Evolutionary conservation across 2,113 vertebrate species (phyloP).

Genomic region (Sebastes fasciatus): DNA sequence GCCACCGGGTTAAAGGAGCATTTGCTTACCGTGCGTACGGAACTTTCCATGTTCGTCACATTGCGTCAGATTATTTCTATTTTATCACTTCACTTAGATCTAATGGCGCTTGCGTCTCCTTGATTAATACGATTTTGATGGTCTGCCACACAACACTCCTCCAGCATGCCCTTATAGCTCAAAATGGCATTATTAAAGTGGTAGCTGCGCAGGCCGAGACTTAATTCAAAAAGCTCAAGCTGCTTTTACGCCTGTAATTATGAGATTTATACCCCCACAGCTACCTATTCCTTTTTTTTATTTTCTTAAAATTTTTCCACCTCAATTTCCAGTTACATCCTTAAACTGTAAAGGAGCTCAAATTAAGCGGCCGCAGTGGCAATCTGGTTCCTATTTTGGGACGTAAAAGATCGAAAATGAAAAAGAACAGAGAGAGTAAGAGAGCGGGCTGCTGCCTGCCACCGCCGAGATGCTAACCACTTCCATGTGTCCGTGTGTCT

Average conservation of each 20-base stretch:
- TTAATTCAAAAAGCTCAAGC: conserved; percentile 71
- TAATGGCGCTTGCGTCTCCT: conserved; percentile 10
- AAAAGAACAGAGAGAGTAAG: conserved; percentile 75
- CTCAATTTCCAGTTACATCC: conserved; percentile 84
- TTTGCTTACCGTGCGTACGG: neutral
- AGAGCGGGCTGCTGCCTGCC: conserved; percentile 75
- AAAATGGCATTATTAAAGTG: conserved; percentile 58
- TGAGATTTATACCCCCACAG: conserved; percentile 66
- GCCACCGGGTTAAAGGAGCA: conserved; percentile 17
- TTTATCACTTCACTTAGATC: conserved; percentile 7
- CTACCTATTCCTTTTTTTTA: conserved; percentile 70
- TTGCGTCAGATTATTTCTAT: neutral
- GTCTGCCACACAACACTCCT: conserved; percentile 18
- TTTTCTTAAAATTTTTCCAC: conserved; percentile 72
- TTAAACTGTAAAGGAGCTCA: conserved; percentile 76
- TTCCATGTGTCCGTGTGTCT: conserved; percentile 83
- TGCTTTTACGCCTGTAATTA: conserved; percentile 80
- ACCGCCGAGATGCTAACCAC: conserved; percentile 80
- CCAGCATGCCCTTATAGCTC: conserved; percentile 12
- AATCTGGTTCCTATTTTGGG: conserved; percentile 86
- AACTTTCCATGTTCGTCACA: conserved; percentile 7
- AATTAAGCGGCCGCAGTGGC: conserved; percentile 80
- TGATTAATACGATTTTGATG: conserved; percentile 41
- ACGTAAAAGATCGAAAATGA: conserved; percentile 82
- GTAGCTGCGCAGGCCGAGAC: conserved; percentile 40